These are phyloP conservation scores for Didymodactylos carnosus DNA, from an alignment of 2,888 invertebrate species.

Conservation along the genomic window DNA sequence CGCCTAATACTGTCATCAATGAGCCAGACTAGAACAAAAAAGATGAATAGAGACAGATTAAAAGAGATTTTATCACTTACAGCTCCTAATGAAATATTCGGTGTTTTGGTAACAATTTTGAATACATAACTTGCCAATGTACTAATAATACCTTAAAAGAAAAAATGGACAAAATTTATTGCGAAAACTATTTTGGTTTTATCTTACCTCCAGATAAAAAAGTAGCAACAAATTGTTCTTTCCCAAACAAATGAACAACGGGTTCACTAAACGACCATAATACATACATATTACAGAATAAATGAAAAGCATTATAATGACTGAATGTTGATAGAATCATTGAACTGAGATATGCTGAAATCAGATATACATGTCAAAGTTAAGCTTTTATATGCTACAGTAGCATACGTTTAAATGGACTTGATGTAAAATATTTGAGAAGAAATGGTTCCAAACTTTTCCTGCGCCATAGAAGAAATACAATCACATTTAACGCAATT, in stretches of 20 bases:
- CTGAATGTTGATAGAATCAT: constrained; percentile 12
- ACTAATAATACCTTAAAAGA: constrained; percentile 47
- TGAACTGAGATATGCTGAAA: background rate
- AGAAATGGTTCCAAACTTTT: background rate
- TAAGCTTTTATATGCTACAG: background rate
- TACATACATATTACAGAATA: constrained; percentile 12
- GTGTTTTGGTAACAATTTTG: constrained; percentile 50
- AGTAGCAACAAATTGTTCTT: constrained; percentile 57
- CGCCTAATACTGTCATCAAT: constrained; percentile 68
- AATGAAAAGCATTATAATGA: constrained; percentile 7
- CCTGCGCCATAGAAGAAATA: background rate
- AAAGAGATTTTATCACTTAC: too few species aligned
- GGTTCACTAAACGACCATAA: constrained; percentile 35
- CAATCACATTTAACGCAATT: background rate
- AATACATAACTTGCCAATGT: constrained; percentile 62
- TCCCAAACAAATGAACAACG: constrained; percentile 54
- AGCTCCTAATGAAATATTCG: constrained; percentile 69
- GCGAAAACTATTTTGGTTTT: too few species aligned
- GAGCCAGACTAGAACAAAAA: constrained; percentile 60
- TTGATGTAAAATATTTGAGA: background rate
- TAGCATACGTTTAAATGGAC: background rate
- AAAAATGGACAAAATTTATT: background rate
- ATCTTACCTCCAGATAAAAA: background rate
- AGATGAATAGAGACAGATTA: constrained; percentile 7
- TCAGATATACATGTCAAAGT: background rate